Base-by-base conservation (phyloP, 1,140 invertebrate genomes). In the Drosophila micromelanica region DNA sequence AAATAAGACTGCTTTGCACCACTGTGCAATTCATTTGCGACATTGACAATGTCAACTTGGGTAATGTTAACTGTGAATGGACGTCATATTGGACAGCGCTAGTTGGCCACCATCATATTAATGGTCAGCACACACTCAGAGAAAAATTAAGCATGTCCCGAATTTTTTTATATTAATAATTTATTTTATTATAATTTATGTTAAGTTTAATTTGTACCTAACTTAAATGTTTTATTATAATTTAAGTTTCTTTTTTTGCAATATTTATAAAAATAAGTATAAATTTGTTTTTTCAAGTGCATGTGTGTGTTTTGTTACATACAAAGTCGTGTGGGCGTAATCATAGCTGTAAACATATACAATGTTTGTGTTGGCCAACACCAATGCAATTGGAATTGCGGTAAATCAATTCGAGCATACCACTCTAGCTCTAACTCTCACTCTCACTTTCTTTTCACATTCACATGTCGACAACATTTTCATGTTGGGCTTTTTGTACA, bases 61-160 rank as follows among this genome's bases (percentile, higher is more conserved):
- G 51, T 38, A 64, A 64, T 70, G 49, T 55, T 42, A 43, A 57
- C 60, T 60, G 51, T 64, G 60, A 56, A 46, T 42, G 60, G 17
- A 59, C 37, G 49, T 43, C 37, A 56, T 49, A 40, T 70, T 40
- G 42, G 43, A 55, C 59, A 48, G 11, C 35, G 13, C 60, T 43
- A 55, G 60, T 63, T 70, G 67, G 46, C 59, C 56, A 49, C 45
- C 51, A 46, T 64, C 63, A 71, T 65, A 57, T 71, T 70, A 70
- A 70, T 63, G 67, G 60, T n/a, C n/a, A n/a, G n/a, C n/a, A n/a
- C 2, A 20, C 20, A 23, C 20, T 23, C 20, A 23, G 1, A 23
- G 20, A 23, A 23, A 23, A 23, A 23, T 23, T 23, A 3, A 3
- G 20, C 20, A 23, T 23, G 20, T 3, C 20, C 0, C 0, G 2